Base-by-base conservation (phyloP, 2,113 vertebrate genomes). In the Clarias gariepinus region DNA sequence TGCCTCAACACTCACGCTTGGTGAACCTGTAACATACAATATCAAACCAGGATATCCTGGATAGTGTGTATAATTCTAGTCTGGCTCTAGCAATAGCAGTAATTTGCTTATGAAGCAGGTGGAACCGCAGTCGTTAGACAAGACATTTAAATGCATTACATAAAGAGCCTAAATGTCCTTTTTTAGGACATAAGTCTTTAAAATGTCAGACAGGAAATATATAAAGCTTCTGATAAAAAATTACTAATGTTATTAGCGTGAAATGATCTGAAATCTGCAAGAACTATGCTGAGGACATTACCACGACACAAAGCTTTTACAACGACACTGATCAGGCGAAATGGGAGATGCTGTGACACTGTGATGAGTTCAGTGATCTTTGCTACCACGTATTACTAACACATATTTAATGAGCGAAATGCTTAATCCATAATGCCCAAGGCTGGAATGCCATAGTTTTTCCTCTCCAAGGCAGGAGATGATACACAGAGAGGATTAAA, bases 361-460 rank as follows among this genome's bases (percentile, higher is more conserved):
- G 77, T 77, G 78, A 82, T 57, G 58, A 71, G 58, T 82, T 64
- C 86, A 53, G 68, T 76, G 80, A 86, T 86, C 79, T 73, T 82
- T 82, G 74, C 10, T 82, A 87, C 36, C 88, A 88, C 77, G 68
- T 41, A 61, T 79, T 82, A 84, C 89, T 88, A 84, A 33, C 58
- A 79, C 58, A 81, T 82, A 66, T 86, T 86, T 77, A 87, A 80
- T 85, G 84, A 84, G 80, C 58, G 79, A 90, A 89, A 88, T 21
- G 18, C 71, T 69, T 66, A 73, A 87, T 82, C 73, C 23, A 66
- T 87, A 87, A 81, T 84, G 90, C 85, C 68, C 11, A 53, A 83
- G 87, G 88, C 86, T 87, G 86, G 64, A 81, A 82, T 82, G 57
- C 73, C 60, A 53, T 68, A 78, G 78, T 82, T 74, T 78, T 60